phyloP scores from a whole-genome alignment of 2,888 invertebrate species.

The Acrobasis repandana region DNA sequence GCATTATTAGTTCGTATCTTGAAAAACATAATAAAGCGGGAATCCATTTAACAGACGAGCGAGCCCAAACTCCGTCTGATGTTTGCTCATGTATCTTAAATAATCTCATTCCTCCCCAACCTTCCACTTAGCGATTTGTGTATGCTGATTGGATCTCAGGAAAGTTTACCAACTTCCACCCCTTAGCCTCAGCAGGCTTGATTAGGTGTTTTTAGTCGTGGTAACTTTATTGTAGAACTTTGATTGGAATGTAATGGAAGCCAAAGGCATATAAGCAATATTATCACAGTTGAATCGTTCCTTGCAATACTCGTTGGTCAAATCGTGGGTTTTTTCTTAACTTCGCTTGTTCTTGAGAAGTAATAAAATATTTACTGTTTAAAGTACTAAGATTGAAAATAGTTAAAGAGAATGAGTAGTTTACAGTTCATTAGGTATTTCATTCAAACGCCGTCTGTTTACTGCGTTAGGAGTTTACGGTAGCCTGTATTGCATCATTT shows the following conservation, averaged over 20 bases:
- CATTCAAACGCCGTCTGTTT: slow-evolving; percentile 18
- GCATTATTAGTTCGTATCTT: slow-evolving; percentile 7
- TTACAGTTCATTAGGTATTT: slow-evolving; percentile 22
- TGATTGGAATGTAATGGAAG: slow-evolving; percentile 65
- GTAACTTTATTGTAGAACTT: slow-evolving; percentile 64
- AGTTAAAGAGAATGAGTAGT: slow-evolving; percentile 7
- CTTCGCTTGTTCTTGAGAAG: background rate
- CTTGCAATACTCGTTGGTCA: slow-evolving; percentile 45
- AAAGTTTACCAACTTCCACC: slow-evolving; percentile 40
- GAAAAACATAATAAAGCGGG: slow-evolving; percentile 20
- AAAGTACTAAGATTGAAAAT: slow-evolving; percentile 3
- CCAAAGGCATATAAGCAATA: slow-evolving; percentile 47
- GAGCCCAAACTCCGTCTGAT: slow-evolving; percentile 31
- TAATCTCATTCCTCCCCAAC: slow-evolving; percentile 43
- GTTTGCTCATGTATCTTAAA: slow-evolving; percentile 38
- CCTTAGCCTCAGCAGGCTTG: slow-evolving; percentile 43
- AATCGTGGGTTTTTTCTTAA: slow-evolving; percentile 32
- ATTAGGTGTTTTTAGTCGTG: slow-evolving; percentile 59
- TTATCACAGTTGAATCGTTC: slow-evolving; percentile 47
- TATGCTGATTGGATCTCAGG: slow-evolving; percentile 58
- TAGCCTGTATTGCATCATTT: slow-evolving; percentile 28
- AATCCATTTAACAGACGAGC: slow-evolving; percentile 25
- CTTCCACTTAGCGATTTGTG: slow-evolving; percentile 58
- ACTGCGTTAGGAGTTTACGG: slow-evolving; percentile 21
- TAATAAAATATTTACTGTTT: background rate